Evolutionary conservation across 2,888 invertebrate species (phyloP).

Genomic region (Phengaris alcon): DNA sequence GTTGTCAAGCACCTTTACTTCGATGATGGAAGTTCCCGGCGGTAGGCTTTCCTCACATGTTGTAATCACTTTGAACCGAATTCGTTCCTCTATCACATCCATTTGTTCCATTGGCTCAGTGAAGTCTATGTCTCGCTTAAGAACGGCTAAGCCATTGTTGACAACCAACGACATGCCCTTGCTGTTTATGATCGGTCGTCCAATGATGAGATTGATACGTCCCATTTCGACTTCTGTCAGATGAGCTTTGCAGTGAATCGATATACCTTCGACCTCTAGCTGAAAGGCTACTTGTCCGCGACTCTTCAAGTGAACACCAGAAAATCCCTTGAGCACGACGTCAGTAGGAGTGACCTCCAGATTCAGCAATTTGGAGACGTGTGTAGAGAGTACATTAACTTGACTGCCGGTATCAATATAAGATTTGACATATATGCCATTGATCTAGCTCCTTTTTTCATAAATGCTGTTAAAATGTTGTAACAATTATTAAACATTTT

Average conservation of each 20-base stretch:
- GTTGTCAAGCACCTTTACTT: conserved; percentile 21
- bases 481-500: too few relatives aligned
- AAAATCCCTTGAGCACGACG: conserved; percentile 36
- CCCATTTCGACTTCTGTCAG: conserved; percentile 37
- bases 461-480: conserved; percentile 31
- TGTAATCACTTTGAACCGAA: background rate
- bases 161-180: conserved; percentile 33
- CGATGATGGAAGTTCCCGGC: conserved; percentile 4
- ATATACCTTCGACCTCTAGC: conserved; percentile 36
- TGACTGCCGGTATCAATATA: conserved; percentile 38
- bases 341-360: conserved; percentile 29
- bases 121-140: background rate
- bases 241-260: conserved; percentile 32
- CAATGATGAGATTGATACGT: conserved; percentile 38
- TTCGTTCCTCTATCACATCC: background rate
- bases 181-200: conserved; percentile 40
- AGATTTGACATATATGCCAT: conserved; percentile 32
- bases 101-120: too few relatives aligned
- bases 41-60: background rate
- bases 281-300: conserved; percentile 38
- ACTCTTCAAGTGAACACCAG: conserved; percentile 31
- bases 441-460: conserved; percentile 33
- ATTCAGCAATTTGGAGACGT: conserved; percentile 7
- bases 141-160: background rate
- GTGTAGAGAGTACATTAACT: conserved; percentile 33